Evolutionary conservation across 2,797 vertebrate species (phyloP).

Genomic region (Pristis pectinata): DNA sequence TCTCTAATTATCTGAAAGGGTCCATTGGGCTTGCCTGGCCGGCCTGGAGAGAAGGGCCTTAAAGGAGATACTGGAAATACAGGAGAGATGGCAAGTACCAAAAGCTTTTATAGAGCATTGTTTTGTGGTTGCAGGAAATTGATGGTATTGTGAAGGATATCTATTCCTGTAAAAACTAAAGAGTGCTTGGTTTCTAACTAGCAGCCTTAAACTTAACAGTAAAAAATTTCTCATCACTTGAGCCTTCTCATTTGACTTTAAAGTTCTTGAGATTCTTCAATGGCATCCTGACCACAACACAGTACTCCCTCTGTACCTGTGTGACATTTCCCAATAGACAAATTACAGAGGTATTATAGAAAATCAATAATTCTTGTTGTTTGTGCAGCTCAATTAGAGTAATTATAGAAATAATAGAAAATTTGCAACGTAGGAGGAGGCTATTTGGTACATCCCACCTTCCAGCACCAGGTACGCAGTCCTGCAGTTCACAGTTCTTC

Average conservation of each 20-base stretch:
- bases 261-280: not conserved
- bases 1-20: conserved; percentile 55
- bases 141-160: not conserved
- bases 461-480: too few species aligned
- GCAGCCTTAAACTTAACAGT: not conserved
- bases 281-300: not conserved
- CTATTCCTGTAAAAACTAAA: not conserved
- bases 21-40: conserved; percentile 69
- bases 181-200: not conserved
- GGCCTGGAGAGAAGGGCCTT: conserved; percentile 63
- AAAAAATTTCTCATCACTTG: not conserved
- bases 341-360: not conserved
- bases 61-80: conserved; percentile 64
- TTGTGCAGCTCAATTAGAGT: not conserved
- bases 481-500: too few species aligned
- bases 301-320: not conserved
- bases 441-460: too few species aligned
- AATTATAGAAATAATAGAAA: too few species aligned
- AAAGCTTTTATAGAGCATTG: not conserved
- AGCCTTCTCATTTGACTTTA: not conserved
- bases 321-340: not conserved
- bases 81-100: not conserved
- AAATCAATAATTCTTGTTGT: not conserved
- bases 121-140: not conserved
- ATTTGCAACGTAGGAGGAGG: too few species aligned